Evolutionary conservation across 2,113 vertebrate species (phyloP).

Genomic region (Myotis lucifugus): DNA sequence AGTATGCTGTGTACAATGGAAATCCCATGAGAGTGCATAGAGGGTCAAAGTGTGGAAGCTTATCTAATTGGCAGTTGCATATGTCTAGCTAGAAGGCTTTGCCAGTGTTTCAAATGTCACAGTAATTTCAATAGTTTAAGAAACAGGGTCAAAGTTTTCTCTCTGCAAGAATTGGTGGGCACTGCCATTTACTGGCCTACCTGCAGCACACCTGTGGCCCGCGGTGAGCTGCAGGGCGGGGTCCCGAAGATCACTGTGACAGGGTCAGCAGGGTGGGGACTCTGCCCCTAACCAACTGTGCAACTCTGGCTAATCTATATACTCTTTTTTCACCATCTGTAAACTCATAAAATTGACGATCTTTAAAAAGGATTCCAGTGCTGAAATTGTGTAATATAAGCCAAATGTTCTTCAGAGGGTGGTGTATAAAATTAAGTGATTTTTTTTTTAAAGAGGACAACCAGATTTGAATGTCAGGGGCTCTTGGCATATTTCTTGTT

Average conservation of each 20-base stretch:
- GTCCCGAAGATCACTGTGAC: too few species aligned
- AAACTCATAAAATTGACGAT: neutral
- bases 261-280: fast-evolving
- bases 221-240: fast-evolving
- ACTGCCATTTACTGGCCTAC: neutral
- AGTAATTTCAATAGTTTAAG: neutral
- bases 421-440: neutral
- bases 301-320: neutral
- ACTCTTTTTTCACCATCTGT: neutral
- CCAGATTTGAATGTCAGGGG: neutral
- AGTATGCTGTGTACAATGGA: neutral
- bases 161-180: neutral
- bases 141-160: neutral
- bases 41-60: neutral
- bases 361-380: neutral
- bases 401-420: neutral
- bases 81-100: neutral
- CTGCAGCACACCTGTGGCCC: fast-evolving
- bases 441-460: neutral
- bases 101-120: neutral
- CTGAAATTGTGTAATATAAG: neutral
- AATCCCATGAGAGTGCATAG: neutral
- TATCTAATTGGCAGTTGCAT: neutral
- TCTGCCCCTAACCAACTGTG: neutral
- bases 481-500: neutral